phyloP scores from a whole-genome alignment of 2,888 invertebrate genomes.

The Drosophila borborema region DNA sequence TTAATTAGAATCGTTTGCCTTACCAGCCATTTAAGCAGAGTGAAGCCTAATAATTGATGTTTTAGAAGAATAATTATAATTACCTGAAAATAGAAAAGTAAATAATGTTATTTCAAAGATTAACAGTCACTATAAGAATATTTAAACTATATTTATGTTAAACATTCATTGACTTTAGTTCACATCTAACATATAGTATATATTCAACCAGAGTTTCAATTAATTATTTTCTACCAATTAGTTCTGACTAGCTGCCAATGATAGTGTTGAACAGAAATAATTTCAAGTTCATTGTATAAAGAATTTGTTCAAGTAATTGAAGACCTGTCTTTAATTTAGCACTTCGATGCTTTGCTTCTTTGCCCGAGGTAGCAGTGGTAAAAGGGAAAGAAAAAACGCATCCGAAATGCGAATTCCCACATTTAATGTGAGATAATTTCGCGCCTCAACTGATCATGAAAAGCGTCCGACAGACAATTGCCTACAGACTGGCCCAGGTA shows the following conservation, averaged over 20 bases:
- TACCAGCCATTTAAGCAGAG: background rate
- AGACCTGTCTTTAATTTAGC: background rate
- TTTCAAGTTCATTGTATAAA: slow-evolving; percentile 18
- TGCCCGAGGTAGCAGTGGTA: slow-evolving; percentile 6
- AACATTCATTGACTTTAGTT: background rate
- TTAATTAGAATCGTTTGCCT: background rate
- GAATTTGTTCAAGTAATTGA: slow-evolving; percentile 34
- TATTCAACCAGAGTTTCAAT: background rate
- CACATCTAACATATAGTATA: background rate
- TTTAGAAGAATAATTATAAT: slow-evolving; percentile 27
- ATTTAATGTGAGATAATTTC: slow-evolving; percentile 69
- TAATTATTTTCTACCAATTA: too few relatives aligned
- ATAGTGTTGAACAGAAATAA: background rate
- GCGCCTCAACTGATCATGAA: slow-evolving; percentile 57
- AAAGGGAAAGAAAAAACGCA: slow-evolving; percentile 4
- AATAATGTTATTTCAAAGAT: too few relatives aligned
- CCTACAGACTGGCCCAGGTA: slow-evolving; percentile 41
- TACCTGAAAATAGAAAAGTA: slow-evolving; percentile 55
- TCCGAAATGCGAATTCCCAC: slow-evolving; percentile 58
- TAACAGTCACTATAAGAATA: background rate
- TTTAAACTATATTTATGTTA: background rate
- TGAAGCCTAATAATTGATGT: background rate
- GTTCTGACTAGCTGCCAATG: background rate
- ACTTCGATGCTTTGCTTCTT: slow-evolving; percentile 1
- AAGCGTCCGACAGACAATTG: slow-evolving; percentile 44